These are phyloP conservation scores for Coranthus polyacanthus DNA, from an alignment of 2,797 vertebrate genomes.

Conservation along the genomic window DNA sequence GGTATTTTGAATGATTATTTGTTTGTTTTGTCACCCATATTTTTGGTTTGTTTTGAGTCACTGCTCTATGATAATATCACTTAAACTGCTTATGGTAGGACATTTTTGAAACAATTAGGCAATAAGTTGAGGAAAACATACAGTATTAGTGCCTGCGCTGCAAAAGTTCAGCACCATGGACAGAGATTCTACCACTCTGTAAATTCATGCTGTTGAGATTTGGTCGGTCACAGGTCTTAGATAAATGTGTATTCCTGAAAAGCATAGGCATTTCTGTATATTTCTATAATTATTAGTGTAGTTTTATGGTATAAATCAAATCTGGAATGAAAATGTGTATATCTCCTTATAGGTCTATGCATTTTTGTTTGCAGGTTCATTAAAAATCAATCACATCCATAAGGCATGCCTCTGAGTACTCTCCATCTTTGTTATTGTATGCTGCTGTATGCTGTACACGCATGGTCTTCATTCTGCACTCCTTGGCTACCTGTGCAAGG, in stretches of 20 bases:
- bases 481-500: slow-evolving; percentile 47
- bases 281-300: too few species aligned
- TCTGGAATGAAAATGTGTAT: not conserved
- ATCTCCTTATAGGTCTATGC: not conserved
- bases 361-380: slow-evolving; percentile 22
- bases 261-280: too few species aligned
- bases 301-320: not conserved
- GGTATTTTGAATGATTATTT: slow-evolving; percentile 12
- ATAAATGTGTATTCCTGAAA: too few species aligned
- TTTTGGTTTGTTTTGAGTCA: slow-evolving; percentile 22
- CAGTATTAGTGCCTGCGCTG: not conserved
- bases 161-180: slow-evolving; percentile 48
- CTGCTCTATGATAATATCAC: slow-evolving; percentile 42
- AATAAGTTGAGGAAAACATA: not conserved
- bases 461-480: slow-evolving; percentile 36
- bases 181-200: slow-evolving; percentile 17
- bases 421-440: slow-evolving; percentile 14
- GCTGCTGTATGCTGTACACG: slow-evolving; percentile 16
- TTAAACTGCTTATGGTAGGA: slow-evolving; percentile 8
- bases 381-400: slow-evolving; percentile 10
- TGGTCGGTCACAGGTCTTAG: too few species aligned
- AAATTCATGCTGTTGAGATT: too few species aligned
- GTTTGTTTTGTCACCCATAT: slow-evolving; percentile 26
- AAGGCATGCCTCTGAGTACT: slow-evolving; percentile 8
- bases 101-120: slow-evolving; percentile 1